Percentiles rank a stretch among this genome's conserved stretches.
These are phyloP conservation scores for Entelurus aequoreus DNA, from an alignment of 2,113 vertebrate species.

Conservation along the genomic window DNA sequence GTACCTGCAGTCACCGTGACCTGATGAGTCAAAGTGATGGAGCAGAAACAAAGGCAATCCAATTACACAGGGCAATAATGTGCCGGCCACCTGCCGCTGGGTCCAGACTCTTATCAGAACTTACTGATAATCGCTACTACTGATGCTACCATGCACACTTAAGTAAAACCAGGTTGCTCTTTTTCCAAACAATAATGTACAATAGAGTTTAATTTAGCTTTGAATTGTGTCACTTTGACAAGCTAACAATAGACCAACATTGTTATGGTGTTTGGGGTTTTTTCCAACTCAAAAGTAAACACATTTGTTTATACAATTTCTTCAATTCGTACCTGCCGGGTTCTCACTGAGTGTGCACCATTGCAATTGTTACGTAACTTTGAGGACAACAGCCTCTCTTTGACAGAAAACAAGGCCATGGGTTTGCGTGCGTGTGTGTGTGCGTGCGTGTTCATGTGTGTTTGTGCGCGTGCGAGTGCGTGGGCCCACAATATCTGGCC, in stretches of 20 bases:
- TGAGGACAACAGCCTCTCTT: slow-evolving; percentile 5
- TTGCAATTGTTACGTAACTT: slow-evolving; percentile 42
- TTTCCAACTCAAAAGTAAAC: slow-evolving; percentile 14
- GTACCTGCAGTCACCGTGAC: slow-evolving; percentile 35
- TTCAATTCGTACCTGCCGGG: slow-evolving; percentile 7
- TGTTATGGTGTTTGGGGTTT: slow-evolving; percentile 8
- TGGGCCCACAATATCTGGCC: neutral
- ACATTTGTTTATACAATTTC: slow-evolving; percentile 43
- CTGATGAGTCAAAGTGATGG: slow-evolving; percentile 26
- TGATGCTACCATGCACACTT: neutral
- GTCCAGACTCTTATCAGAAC: neutral
- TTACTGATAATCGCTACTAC: neutral
- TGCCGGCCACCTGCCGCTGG: neutral
- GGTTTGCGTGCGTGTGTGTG: neutral
- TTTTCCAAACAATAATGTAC: slow-evolving; percentile 14
- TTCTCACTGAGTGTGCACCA: slow-evolving; percentile 29
- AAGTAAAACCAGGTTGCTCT: slow-evolving; percentile 20
- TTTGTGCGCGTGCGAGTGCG: too few relatives aligned
- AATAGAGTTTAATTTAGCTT: slow-evolving; percentile 13
- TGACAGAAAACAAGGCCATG: slow-evolving; percentile 24
- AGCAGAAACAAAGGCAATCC: slow-evolving; percentile 18
- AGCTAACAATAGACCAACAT: slow-evolving; percentile 30
- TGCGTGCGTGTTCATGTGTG: too few relatives aligned
- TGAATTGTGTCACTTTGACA: slow-evolving; percentile 6
- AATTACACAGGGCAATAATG: slow-evolving; percentile 16